Percentiles rank a stretch among this genome's conserved stretches.
phyloP scores from a whole-genome alignment of 2,888 invertebrate genomes.

The Aproaerema taeniolella region DNA sequence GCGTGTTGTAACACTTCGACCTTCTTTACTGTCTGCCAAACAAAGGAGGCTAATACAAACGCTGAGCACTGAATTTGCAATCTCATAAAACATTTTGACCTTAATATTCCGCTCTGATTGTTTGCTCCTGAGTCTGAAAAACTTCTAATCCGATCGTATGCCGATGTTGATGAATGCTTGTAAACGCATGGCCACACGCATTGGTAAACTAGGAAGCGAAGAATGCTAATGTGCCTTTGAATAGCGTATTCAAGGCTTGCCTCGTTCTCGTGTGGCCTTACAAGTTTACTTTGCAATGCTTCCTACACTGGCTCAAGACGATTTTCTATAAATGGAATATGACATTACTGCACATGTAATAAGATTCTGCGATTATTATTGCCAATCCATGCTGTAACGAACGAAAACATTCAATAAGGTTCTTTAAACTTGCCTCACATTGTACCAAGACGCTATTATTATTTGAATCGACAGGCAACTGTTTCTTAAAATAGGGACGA shows the following conservation, averaged over 20 bases:
- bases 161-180: conserved; percentile 38
- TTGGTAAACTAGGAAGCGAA: conserved; percentile 63
- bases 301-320: conserved; percentile 43
- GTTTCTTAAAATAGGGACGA: conserved; percentile 40
- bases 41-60: conserved; percentile 67
- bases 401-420: no score
- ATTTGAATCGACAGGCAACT: no score
- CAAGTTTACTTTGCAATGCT: conserved; percentile 56
- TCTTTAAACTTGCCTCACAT: no score
- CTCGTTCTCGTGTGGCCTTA: conserved; percentile 62
- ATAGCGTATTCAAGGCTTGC: conserved; percentile 70
- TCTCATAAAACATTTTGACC: conserved; percentile 55
- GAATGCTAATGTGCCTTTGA: conserved; percentile 72
- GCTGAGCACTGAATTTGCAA: conserved; percentile 39
- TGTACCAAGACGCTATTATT: no score
- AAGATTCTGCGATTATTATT: neutral
- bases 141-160: conserved; percentile 37
- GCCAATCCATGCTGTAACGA: no score
- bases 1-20: conserved; percentile 69
- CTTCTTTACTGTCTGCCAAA: conserved; percentile 64
- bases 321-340: conserved; percentile 25
- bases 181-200: conserved; percentile 49
- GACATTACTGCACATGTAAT: conserved; percentile 2
- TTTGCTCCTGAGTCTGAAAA: conserved; percentile 44
- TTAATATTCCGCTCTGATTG: conserved; percentile 65